Conservation (phyloP, 1,140 invertebrate species). For the Archegozetes longisetosus region DNA sequence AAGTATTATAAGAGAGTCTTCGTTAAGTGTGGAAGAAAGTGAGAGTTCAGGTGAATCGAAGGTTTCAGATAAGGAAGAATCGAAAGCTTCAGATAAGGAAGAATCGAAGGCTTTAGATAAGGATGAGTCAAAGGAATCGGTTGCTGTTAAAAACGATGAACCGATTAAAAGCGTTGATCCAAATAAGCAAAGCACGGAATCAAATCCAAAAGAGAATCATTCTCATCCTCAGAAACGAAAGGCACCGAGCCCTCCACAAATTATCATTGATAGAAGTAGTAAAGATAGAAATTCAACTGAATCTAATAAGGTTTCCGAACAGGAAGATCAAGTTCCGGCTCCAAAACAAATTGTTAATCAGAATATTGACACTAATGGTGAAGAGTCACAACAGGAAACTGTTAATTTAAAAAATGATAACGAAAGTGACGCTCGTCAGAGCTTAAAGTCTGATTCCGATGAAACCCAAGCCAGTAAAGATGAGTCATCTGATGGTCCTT, state of each 20-base stretch:
- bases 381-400: conserved; percentile 1
- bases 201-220: not conserved
- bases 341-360: too few species aligned
- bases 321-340: not conserved
- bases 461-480: too few species aligned
- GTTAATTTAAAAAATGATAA: not conserved
- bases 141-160: not conserved
- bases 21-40: not conserved
- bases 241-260: not conserved
- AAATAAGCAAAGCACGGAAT: not conserved
- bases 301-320: too few species aligned
- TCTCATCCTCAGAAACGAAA: not conserved
- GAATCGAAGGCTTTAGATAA: not conserved
- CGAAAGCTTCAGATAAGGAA: not conserved
- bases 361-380: not conserved
- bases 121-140: not conserved
- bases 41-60: not conserved
- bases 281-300: not conserved
- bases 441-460: too few species aligned
- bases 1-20: not conserved
- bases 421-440: too few species aligned
- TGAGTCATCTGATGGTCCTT: too few species aligned
- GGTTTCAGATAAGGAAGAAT: not conserved
- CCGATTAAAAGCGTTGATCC: not conserved
- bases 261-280: not conserved